Base-by-base conservation (phyloP, 2,113 vertebrate genomes). In the Athene cunicularia region DNA sequence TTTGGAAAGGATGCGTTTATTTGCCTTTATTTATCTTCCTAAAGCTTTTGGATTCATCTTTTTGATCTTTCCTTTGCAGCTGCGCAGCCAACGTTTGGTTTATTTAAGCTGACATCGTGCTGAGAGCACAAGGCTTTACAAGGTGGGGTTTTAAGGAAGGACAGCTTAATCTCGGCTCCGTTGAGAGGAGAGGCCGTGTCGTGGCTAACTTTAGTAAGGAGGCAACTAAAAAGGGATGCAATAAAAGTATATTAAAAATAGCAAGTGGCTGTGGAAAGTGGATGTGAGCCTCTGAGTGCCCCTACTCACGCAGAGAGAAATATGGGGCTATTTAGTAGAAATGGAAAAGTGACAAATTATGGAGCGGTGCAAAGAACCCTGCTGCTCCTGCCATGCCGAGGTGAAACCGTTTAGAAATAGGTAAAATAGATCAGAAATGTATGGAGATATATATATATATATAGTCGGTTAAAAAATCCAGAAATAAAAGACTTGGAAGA, bases 21-120 rank as follows among this genome's bases (percentile, higher is more conserved):
- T 93, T 91, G 63, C 90, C 90, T 89, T 84, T 64, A 80, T 90
- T 95, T 87, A 52, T 92, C 85, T 96, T 92, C 91, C 68, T 26
- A 9, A 77, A 35, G 81, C 91, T 85, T 93, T 93, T n/a, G 84
- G 94, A 55, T 87, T 52, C 53, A 2, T 73, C 55, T 76, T 90
- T 96, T 90, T 95, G 88, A 86, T 89, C 80, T 89, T 5, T 5
- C 33, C 80, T 64, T 43, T 2, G 47, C 90, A 85, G 92, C 94
- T 70, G 90, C 26, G 0, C 24, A 5, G 80, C 59, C 55, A 5
- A 24, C n/a, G 45, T 32, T 84, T 12, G 93, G 94, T 84, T 96
- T 77, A 52, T 95, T 93, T 37, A 45, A 93, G 85, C 85, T 84
- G 87, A 49, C 83, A 8, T 47, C 49, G 86, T 43, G 86, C 83